Evolutionary conservation across 1,140 invertebrate species (phyloP), one percentile per base, ranked within the genome.

Genomic region (Microplitis mediator): DNA sequence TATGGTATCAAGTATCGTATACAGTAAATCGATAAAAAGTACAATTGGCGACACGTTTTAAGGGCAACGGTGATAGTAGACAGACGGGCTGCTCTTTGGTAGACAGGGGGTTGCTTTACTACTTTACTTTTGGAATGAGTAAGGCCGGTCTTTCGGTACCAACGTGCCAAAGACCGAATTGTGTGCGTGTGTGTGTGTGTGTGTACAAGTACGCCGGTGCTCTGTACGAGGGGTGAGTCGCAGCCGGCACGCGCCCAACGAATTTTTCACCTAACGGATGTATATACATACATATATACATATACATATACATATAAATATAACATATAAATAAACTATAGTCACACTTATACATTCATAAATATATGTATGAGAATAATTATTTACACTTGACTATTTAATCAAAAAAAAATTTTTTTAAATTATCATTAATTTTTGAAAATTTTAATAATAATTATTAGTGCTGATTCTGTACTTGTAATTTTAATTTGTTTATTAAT

Each of bases 181-280:
- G 39, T 45, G 39, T 45, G 39, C 8, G 11, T 23, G 52, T 54
- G 36, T n/a, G 52, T 31, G 39, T 35, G 51, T 66, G 4, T 35
- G 69, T 13, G 39, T 63, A 63, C 11, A 32, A 62, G 66, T 58
- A 63, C 31, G 35, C 5, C 2, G 23, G 23, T 23, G 23, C 23
- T 23, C 23, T 23, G 56, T 69, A 75, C 73, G 76, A 80, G 80
- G 80, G 81, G 79, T 77, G 75, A 78, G 75, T 76, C 76, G 78
- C 80, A 82, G 79, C 79, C 79, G 80, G 79, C 81, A 81, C 81
- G 81, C 76, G 79, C 77, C 78, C 76, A 82, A 82, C 81, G 81
- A 82, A 82, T 82, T 81, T 81, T 82, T 82, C 78, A 82, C 76
- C 76, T 77, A 81, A 81, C 80, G 80, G 77, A 82, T 79, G 35